Conservation (phyloP, 2,888 invertebrate species). For the Bedellia somnulentella region DNA sequence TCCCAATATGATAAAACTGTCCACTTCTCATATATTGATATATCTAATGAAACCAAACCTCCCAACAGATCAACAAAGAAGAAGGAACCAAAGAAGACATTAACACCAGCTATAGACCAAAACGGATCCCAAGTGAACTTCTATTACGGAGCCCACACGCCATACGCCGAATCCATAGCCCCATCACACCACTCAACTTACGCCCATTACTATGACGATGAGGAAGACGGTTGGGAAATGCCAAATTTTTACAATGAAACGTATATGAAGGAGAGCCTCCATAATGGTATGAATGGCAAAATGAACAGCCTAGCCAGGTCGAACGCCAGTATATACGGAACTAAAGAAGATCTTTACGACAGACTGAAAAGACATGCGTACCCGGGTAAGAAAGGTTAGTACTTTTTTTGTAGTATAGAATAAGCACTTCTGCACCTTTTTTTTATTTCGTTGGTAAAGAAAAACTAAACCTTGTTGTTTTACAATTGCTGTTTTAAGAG, state of each 20-base stretch:
- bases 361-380: slow-evolving; percentile 94
- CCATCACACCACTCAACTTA: slow-evolving; percentile 95
- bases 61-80: slow-evolving; percentile 73
- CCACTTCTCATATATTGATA: too few relatives aligned
- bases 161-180: slow-evolving; percentile 93
- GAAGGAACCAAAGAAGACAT: slow-evolving; percentile 89
- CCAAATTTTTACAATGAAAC: slow-evolving; percentile 96
- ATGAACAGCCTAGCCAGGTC: slow-evolving; percentile 92
- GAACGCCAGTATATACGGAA: slow-evolving; percentile 91
- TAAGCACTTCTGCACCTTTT: slow-evolving; percentile 26
- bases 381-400: slow-evolving; percentile 88
- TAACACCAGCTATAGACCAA: slow-evolving; percentile 86
- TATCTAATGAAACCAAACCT: not conserved
- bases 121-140: slow-evolving; percentile 94
- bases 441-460: too few relatives aligned
- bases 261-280: slow-evolving; percentile 92
- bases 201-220: slow-evolving; percentile 94
- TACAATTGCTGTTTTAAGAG: too few relatives aligned
- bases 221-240: slow-evolving; percentile 97
- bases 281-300: slow-evolving; percentile 81
- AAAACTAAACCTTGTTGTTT: too few relatives aligned
- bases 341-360: slow-evolving; percentile 94
- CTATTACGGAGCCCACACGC: slow-evolving; percentile 93
- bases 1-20: too few relatives aligned
- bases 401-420: too few relatives aligned